Evolutionary conservation across 2,888 invertebrate species (phyloP).

Genomic region (Sarcophaga caerulescens): DNA sequence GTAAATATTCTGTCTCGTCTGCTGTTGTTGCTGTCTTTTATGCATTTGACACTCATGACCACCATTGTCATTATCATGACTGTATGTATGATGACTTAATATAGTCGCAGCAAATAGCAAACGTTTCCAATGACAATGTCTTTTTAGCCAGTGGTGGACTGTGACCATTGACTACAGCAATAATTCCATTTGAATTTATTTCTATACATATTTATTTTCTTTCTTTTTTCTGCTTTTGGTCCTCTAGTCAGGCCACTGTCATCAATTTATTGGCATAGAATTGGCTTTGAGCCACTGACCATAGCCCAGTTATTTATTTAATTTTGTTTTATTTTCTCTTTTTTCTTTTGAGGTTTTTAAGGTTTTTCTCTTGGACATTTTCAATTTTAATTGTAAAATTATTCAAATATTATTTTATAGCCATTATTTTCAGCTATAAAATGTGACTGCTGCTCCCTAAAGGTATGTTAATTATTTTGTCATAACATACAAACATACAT

Average conservation of each 20-base stretch:
- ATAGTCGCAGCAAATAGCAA: not conserved
- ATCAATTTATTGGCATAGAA: not conserved
- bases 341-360: slow-evolving; percentile 11
- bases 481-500: not conserved
- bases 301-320: slow-evolving; percentile 55
- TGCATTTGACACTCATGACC: slow-evolving; percentile 68
- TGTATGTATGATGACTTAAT: slow-evolving; percentile 48
- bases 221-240: slow-evolving; percentile 3
- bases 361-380: slow-evolving; percentile 23
- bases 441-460: not conserved
- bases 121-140: slow-evolving; percentile 41
- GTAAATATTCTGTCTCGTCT: slow-evolving; percentile 46
- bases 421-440: not conserved
- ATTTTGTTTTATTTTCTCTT: not conserved
- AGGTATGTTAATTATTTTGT: slow-evolving; percentile 1
- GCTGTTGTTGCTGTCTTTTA: slow-evolving; percentile 9
- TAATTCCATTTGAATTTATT: slow-evolving; percentile 44
- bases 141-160: slow-evolving; percentile 17
- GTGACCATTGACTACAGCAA: slow-evolving; percentile 14
- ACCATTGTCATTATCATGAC: slow-evolving; percentile 71
- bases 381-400: slow-evolving; percentile 30
- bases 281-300: slow-evolving; percentile 65
- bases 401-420: slow-evolving; percentile 40
- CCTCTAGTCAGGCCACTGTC: not conserved
- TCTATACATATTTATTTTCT: slow-evolving; percentile 10